These are phyloP conservation scores for Eonycteris spelaea DNA, from an alignment of 2,113 vertebrate genomes.

Conservation along the genomic window DNA sequence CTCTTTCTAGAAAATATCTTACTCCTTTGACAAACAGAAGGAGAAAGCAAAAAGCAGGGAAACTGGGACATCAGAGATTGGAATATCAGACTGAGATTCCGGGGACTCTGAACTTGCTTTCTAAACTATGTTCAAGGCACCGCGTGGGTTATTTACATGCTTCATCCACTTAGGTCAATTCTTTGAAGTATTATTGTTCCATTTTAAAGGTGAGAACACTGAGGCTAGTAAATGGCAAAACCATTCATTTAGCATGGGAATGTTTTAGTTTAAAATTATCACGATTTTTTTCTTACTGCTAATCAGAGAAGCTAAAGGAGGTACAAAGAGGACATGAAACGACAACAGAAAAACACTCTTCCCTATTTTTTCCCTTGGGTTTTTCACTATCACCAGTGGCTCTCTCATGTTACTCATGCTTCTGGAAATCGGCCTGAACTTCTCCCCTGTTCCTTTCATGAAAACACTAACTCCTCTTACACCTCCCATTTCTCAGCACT, in stretches of 20 bases:
- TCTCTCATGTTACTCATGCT: not conserved
- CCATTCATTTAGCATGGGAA: constrained; percentile 24
- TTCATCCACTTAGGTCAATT: not conserved
- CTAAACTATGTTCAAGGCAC: not conserved
- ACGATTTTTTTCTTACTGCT: not conserved
- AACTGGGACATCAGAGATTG: not conserved
- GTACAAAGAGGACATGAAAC: not conserved
- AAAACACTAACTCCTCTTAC: constrained; percentile 41
- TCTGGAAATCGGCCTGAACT: constrained; percentile 37
- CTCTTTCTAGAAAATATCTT: not conserved
- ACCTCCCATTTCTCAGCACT: not conserved
- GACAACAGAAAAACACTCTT: not conserved
- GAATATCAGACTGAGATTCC: not conserved
- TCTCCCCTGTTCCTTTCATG: constrained; percentile 37
- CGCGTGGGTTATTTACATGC: not conserved
- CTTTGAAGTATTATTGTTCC: constrained; percentile 40
- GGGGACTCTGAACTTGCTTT: not conserved
- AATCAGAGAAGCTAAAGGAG: not conserved
- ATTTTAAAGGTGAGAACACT: constrained; percentile 26
- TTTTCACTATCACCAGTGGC: not conserved
- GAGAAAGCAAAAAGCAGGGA: not conserved
- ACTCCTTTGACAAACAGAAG: not conserved
- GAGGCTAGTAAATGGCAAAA: constrained; percentile 29
- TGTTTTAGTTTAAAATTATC: not conserved
- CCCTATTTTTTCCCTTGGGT: not conserved